Conservation (phyloP, 2,888 invertebrate genomes). For the Cephus runcator region DNA sequence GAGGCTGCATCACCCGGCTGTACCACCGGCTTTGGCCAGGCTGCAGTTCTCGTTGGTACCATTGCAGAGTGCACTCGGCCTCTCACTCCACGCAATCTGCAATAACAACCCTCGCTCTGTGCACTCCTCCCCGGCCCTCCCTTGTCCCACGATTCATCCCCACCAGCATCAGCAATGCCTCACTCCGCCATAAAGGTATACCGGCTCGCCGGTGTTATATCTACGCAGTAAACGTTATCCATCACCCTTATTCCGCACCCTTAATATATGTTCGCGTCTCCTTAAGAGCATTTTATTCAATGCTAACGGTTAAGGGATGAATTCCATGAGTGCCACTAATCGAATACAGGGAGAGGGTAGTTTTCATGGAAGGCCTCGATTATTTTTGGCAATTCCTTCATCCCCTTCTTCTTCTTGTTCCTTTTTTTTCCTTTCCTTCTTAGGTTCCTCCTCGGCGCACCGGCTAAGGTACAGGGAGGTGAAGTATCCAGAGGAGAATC, state of each 20-base stretch:
- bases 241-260: background rate
- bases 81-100: conserved; percentile 57
- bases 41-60: conserved; percentile 40
- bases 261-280: background rate
- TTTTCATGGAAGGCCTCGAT: background rate
- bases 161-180: conserved; percentile 34
- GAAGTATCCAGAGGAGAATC: conserved; percentile 13
- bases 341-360: background rate
- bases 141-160: conserved; percentile 9
- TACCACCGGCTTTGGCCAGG: conserved; percentile 37
- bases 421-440: conserved; percentile 15
- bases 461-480: background rate
- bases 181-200: conserved; percentile 42
- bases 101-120: conserved; percentile 58
- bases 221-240: conserved; percentile 41
- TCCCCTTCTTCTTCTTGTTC: background rate
- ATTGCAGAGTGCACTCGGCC: conserved; percentile 53
- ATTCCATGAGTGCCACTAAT: background rate
- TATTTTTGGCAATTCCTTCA: background rate
- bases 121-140: conserved; percentile 20
- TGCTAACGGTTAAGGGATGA: background rate
- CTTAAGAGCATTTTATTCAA: background rate
- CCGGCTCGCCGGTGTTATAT: conserved; percentile 29
- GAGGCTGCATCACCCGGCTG: conserved; percentile 47
- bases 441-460: conserved; percentile 32